Conservation (phyloP, 1,140 invertebrate genomes). For the Cydia strobilella region DNA sequence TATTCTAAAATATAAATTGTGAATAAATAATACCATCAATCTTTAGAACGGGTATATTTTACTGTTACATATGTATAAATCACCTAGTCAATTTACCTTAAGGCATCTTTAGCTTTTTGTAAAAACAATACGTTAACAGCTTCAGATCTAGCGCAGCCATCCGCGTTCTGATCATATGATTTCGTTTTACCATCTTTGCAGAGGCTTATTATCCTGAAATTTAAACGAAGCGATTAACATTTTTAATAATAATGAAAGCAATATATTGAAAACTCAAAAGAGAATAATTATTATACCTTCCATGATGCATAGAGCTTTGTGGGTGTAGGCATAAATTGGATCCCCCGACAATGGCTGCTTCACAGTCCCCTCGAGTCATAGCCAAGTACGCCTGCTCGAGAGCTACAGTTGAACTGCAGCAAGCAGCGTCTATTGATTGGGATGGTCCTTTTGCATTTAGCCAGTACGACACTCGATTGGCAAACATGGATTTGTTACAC, state of each 20-base stretch:
- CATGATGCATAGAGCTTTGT: slow-evolving; percentile 91
- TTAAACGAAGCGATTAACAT: too few species aligned
- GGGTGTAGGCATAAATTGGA: slow-evolving; percentile 93
- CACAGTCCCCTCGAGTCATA: slow-evolving; percentile 89
- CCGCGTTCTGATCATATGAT: slow-evolving; percentile 89
- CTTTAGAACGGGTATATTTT: background rate
- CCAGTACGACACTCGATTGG: slow-evolving; percentile 92
- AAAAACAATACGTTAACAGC: slow-evolving; percentile 87
- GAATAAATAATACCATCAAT: background rate
- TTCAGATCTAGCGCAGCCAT: slow-evolving; percentile 86
- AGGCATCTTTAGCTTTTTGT: slow-evolving; percentile 88
- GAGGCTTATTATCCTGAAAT: slow-evolving; percentile 82
- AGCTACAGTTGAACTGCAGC: slow-evolving; percentile 93
- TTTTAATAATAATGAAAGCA: background rate
- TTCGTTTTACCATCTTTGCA: slow-evolving; percentile 88
- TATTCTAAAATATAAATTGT: slow-evolving; percentile 75
- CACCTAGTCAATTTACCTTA: slow-evolving; percentile 82
- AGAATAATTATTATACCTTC: slow-evolving; percentile 68
- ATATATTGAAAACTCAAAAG: background rate
- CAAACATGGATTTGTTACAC: slow-evolving; percentile 92
- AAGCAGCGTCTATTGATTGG: slow-evolving; percentile 92
- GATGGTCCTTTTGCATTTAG: slow-evolving; percentile 88
- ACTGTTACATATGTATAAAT: background rate
- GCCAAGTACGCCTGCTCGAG: slow-evolving; percentile 90
- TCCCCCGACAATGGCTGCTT: slow-evolving; percentile 93